phyloP scores from a whole-genome alignment of 2,888 invertebrate genomes.

The Ethmia dodecea region DNA sequence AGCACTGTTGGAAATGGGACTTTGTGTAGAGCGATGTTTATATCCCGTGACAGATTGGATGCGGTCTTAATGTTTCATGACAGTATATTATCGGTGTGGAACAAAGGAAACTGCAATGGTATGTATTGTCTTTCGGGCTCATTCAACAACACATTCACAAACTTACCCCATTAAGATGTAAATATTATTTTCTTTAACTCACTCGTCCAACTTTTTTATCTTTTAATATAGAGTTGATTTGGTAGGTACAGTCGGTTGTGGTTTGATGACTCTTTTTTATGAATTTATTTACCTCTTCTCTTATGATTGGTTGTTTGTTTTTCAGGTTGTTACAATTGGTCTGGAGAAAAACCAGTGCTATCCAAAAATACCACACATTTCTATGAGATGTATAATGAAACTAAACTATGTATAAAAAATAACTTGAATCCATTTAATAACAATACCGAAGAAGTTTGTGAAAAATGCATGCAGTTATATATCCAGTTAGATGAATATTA shows the following conservation, averaged over 20 bases:
- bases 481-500: constrained; percentile 75
- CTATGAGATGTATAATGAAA: constrained; percentile 57
- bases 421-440: constrained; percentile 35
- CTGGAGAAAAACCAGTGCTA: constrained; percentile 49
- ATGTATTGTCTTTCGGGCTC: constrained; percentile 22
- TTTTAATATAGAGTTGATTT: constrained; percentile 1
- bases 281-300: constrained; percentile 11
- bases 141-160: neutral
- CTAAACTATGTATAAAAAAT: constrained; percentile 55
- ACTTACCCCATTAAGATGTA: neutral
- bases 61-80: constrained; percentile 76
- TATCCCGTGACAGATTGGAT: constrained; percentile 80
- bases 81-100: constrained; percentile 76
- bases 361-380: constrained; percentile 73
- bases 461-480: constrained; percentile 74
- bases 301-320: constrained; percentile 23
- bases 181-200: neutral
- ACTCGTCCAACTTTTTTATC: neutral
- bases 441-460: constrained; percentile 60
- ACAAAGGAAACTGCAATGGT: constrained; percentile 81
- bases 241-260: neutral
- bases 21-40: constrained; percentile 75
- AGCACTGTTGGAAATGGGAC: constrained; percentile 63
- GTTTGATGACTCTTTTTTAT: constrained; percentile 2
- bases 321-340: constrained; percentile 77